phyloP scores from a whole-genome alignment of 1,140 invertebrate genomes.

The Prorops nasuta region DNA sequence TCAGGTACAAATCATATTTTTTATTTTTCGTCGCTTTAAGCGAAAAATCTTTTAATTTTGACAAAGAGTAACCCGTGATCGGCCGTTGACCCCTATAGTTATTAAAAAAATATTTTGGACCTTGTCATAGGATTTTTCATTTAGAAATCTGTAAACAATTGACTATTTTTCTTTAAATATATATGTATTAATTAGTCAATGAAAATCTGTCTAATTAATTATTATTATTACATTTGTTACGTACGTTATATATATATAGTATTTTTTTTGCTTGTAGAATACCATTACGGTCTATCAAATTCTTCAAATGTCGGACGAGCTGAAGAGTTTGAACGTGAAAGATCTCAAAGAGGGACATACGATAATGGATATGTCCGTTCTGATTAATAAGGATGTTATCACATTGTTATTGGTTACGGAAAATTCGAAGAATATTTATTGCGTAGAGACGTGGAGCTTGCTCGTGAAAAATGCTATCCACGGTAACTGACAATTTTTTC shows the following conservation, averaged over 20 bases:
- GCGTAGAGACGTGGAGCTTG: conserved; percentile 21
- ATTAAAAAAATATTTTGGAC: too few species aligned
- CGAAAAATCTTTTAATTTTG: too few species aligned
- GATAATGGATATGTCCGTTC: conserved; percentile 21
- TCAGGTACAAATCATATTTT: too few species aligned
- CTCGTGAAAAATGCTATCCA: conserved; percentile 15
- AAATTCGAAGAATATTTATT: conserved; percentile 5
- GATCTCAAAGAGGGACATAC: not conserved
- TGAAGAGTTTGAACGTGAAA: conserved; percentile 3
- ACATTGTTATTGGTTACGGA: conserved; percentile 18
- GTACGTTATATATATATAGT: not conserved
- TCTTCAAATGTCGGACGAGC: conserved; percentile 12
- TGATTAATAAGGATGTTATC: conserved; percentile 1
- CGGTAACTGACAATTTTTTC: conserved; percentile 9
- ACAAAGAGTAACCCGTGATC: too few species aligned
- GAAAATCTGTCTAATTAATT: too few species aligned
- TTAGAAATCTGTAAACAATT: too few species aligned
- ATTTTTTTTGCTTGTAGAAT: conserved; percentile 18
- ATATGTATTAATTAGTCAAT: not conserved
- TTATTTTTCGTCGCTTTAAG: too few species aligned
- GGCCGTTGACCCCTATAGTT: too few species aligned
- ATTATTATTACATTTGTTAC: not conserved
- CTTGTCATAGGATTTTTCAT: too few species aligned
- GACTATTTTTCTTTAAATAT: not conserved
- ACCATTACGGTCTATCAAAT: conserved; percentile 25